Percentiles rank a stretch among this genome's conserved stretches.
Conservation (phyloP, 2,113 vertebrate genomes). For the Coptodon rendalli region DNA sequence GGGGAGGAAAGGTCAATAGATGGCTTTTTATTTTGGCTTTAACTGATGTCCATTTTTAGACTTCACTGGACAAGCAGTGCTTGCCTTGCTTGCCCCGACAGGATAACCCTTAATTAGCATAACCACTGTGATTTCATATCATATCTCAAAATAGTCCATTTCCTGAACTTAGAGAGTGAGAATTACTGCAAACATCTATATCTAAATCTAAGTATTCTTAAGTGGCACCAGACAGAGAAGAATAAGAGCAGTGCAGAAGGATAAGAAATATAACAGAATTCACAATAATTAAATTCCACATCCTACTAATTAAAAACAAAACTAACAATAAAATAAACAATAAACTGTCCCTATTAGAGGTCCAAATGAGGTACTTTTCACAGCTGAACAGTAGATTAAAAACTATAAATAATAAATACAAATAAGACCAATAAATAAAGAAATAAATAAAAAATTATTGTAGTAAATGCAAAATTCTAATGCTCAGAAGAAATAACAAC, state of each 20-base stretch:
- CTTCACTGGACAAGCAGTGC: background rate
- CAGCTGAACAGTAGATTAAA: background rate
- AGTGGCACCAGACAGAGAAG: background rate
- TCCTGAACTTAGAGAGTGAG: background rate
- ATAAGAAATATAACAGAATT: background rate
- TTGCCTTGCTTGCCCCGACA: background rate
- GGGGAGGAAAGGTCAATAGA: background rate
- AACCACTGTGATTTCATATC: background rate
- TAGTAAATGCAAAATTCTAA: background rate
- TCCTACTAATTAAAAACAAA: background rate
- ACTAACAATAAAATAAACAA: background rate
- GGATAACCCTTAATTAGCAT: background rate
- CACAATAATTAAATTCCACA: background rate
- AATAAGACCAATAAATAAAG: no score
- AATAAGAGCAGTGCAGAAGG: background rate
- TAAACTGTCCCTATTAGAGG: background rate
- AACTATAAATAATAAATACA: background rate
- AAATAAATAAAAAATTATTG: background rate
- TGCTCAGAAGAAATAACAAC: background rate
- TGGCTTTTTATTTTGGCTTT: background rate
- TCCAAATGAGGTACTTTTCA: background rate
- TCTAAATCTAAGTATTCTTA: rapidly evolving
- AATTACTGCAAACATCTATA: background rate
- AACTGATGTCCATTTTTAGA: background rate
- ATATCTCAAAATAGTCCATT: background rate